Evolutionary conservation across 1,140 invertebrate species (phyloP), one percentile per base, ranked within the genome.

Genomic region (Drosophila orosa): DNA sequence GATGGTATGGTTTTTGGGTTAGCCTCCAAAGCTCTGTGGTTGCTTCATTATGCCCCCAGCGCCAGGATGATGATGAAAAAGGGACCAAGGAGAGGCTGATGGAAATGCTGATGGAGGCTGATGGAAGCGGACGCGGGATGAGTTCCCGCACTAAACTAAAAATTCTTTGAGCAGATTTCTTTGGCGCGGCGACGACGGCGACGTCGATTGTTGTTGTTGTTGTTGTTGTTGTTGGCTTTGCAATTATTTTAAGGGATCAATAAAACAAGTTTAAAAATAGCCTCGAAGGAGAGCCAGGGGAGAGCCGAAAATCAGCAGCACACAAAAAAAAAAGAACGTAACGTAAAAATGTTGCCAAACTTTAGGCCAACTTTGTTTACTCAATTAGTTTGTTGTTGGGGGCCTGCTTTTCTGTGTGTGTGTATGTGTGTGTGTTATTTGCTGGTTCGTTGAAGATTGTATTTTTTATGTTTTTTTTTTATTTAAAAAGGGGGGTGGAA

Each of bases 191-290:
- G 15, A 7, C 17, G 40, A 5, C 17, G 39, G 3, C 17, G 39
- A 6, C 17, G 39, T 3, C 29, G n/a, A 19, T 9, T 10, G 13
- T 27, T n/a, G 24, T 57, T 50, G 44, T 65, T 80, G 74, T 81
- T 35, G 77, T 50, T 74, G 47, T 63, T 79, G 73, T 80, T 33
- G 76, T 48, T 72, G 40, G 17, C 48, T 66, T 67, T 77, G 76
- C 84, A 87, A 87, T 87, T 87, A 87, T 87, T 87, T 86, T 73
- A 79, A 65, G 84, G 83, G 83, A 87, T 87, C 83, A 87, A 87
- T 87, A 87, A 89, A 83, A 87, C 78, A 87, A 87, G 79, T 87
- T 87, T 83, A 87, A 82, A 86, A 79, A 86, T 82, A 86, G 78
- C 78, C 63, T 15, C 25, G 58, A 13, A 45, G n/a, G 7, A 31